Conservation (phyloP, 2,797 vertebrate genomes). For the Emys orbicularis region DNA sequence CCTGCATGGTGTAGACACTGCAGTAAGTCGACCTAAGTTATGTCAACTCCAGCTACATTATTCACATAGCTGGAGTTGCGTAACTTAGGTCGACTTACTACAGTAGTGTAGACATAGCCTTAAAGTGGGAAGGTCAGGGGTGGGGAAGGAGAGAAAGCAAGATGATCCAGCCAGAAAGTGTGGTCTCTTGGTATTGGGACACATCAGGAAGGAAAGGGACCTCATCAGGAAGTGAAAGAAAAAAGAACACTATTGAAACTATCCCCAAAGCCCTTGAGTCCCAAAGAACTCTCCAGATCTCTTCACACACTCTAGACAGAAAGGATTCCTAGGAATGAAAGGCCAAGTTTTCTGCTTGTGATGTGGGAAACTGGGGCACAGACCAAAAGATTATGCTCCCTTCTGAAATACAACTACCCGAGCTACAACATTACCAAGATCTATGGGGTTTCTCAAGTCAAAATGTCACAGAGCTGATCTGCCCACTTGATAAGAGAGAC, state of each 20-base stretch:
- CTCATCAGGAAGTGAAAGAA: neutral
- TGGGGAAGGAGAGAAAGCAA: neutral
- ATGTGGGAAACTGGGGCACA: neutral
- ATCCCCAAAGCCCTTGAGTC: neutral
- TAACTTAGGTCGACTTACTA: too few relatives aligned
- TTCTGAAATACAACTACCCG: neutral
- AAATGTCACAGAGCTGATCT: neutral
- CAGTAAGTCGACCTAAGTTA: too few relatives aligned
- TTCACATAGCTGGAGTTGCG: too few relatives aligned
- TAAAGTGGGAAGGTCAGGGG: neutral
- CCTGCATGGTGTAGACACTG: too few relatives aligned
- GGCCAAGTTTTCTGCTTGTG: neutral
- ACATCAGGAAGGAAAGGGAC: neutral
- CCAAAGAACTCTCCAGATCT: neutral
- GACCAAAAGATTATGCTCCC: neutral
- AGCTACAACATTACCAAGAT: neutral
- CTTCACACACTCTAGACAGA: neutral
- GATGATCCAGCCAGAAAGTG: neutral
- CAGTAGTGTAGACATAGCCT: too few relatives aligned
- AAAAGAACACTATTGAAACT: neutral
- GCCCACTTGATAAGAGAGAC: neutral
- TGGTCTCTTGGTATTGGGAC: neutral
- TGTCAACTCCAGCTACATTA: too few relatives aligned
- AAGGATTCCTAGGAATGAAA: neutral
- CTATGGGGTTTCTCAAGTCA: neutral